Conservation (phyloP, 2,797 vertebrate species). For the Melanotaenia boesemani region DNA sequence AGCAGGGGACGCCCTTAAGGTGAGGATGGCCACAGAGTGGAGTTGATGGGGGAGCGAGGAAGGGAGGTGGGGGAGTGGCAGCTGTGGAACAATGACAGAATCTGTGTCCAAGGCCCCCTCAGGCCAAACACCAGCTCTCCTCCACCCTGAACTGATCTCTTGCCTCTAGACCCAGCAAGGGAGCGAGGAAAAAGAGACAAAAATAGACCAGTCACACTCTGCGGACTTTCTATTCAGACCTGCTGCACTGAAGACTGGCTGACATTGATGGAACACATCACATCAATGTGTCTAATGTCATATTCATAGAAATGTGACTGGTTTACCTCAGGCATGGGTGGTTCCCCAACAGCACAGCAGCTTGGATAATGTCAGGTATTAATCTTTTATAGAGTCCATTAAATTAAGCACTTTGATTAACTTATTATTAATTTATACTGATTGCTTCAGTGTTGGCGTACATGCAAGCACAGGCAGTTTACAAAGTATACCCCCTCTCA, state of each 20-base stretch:
- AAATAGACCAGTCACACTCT: slow-evolving; percentile 78
- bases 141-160: slow-evolving; percentile 81
- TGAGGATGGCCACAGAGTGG: slow-evolving; percentile 73
- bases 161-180: slow-evolving; percentile 64
- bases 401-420: slow-evolving; percentile 82
- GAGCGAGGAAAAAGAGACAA: slow-evolving; percentile 48
- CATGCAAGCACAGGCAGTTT: slow-evolving; percentile 53
- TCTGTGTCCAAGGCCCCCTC: slow-evolving; percentile 79
- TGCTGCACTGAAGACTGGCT: slow-evolving; percentile 56
- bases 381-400: slow-evolving; percentile 82
- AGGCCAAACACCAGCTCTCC: slow-evolving; percentile 83
- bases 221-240: slow-evolving; percentile 65
- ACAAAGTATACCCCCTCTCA: slow-evolving; percentile 60
- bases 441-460: slow-evolving; percentile 74
- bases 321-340: slow-evolving; percentile 73
- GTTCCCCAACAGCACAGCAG: slow-evolving; percentile 71
- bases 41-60: slow-evolving; percentile 13
- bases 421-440: slow-evolving; percentile 83
- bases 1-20: slow-evolving; percentile 79
- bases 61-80: slow-evolving; percentile 64
- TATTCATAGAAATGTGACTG: slow-evolving; percentile 78
- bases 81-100: slow-evolving; percentile 86
- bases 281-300: slow-evolving; percentile 76
- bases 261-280: slow-evolving; percentile 73
- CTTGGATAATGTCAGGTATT: slow-evolving; percentile 82